Percentiles rank a stretch among this genome's conserved stretches.
These are phyloP conservation scores for Microcebus murinus DNA, from an alignment of 2,113 vertebrate genomes.

Conservation along the genomic window DNA sequence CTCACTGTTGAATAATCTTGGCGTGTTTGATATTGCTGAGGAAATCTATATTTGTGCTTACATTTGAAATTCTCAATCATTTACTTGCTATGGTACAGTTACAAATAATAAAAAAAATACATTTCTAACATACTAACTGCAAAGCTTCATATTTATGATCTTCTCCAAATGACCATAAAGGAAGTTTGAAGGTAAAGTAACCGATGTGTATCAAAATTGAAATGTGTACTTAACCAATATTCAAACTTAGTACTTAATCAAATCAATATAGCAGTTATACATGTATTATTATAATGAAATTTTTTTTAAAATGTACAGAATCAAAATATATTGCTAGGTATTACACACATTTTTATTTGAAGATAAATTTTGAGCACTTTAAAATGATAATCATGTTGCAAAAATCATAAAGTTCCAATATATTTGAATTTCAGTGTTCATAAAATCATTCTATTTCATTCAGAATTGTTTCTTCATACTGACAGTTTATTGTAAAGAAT, in stretches of 20 bases:
- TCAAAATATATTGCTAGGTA: conserved; percentile 46
- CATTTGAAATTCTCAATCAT: neutral
- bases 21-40: neutral
- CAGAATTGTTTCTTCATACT: conserved; percentile 46
- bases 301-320: conserved; percentile 38
- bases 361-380: conserved; percentile 49
- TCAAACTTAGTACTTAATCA: neutral
- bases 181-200: neutral
- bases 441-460: conserved; percentile 23
- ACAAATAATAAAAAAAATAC: neutral
- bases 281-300: neutral
- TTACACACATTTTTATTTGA: conserved; percentile 40
- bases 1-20: neutral
- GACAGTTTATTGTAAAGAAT: conserved; percentile 25
- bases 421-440: conserved; percentile 29
- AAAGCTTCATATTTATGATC: neutral
- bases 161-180: neutral
- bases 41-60: neutral
- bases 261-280: neutral
- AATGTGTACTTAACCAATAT: neutral
- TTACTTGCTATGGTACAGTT: neutral
- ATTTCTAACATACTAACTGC: neutral
- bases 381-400: conserved; percentile 54
- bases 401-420: conserved; percentile 56
- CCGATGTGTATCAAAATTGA: neutral